phyloP scores from a whole-genome alignment of 1,140 invertebrate species.

The Lanistes nyassanus region DNA sequence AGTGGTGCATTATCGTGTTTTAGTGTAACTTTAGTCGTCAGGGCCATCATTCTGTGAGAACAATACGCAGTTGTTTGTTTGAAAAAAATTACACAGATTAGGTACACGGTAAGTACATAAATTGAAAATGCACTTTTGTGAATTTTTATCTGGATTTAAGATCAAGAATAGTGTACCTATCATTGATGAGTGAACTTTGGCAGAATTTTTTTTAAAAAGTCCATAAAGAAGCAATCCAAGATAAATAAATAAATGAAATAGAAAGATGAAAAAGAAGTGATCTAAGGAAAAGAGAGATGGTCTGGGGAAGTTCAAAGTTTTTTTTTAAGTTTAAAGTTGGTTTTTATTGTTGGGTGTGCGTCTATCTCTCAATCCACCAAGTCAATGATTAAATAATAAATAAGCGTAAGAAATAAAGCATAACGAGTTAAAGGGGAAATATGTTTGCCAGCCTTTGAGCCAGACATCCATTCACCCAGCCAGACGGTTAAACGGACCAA shows the following conservation, averaged over 20 bases:
- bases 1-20: too few species aligned
- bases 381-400: too few species aligned
- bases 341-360: not conserved
- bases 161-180: not conserved
- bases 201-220: not conserved
- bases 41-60: too few species aligned
- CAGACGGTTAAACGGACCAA: not conserved
- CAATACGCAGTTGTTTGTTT: too few species aligned
- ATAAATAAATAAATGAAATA: not conserved
- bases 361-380: too few species aligned
- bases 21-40: too few species aligned
- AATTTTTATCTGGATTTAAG: not conserved
- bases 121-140: not conserved
- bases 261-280: not conserved
- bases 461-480: not conserved
- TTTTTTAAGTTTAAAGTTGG: not conserved
- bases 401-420: not conserved
- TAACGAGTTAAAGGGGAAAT: not conserved
- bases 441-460: not conserved
- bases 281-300: not conserved
- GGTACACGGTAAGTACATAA: not conserved
- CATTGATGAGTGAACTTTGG: not conserved
- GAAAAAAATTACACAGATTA: too few species aligned
- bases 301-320: not conserved
- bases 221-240: not conserved